Percentiles rank a stretch among this genome's conserved stretches.
Evolutionary conservation across 2,888 invertebrate species (phyloP).

Genomic region (Macaria notata): DNA sequence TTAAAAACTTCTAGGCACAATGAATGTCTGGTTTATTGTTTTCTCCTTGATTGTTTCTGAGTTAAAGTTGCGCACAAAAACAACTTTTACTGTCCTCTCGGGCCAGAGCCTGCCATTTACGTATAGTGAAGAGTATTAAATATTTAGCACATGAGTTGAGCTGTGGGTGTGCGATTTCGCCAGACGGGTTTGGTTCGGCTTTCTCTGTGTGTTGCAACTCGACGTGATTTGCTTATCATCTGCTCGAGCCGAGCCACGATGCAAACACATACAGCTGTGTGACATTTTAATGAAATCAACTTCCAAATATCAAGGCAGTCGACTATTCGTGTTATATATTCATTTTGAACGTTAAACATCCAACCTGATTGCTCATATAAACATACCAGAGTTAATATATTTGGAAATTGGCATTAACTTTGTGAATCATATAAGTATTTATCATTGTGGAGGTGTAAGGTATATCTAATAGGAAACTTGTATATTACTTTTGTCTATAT

Average conservation of each 20-base stretch:
- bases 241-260: slow-evolving; percentile 26
- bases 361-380: slow-evolving; percentile 21
- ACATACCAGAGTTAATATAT: slow-evolving; percentile 25
- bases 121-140: slow-evolving; percentile 51
- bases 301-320: slow-evolving; percentile 73
- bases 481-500: slow-evolving; percentile 47
- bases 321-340: slow-evolving; percentile 52
- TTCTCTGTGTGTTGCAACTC: slow-evolving; percentile 71
- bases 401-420: slow-evolving; percentile 52
- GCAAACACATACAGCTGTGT: slow-evolving; percentile 37
- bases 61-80: slow-evolving; percentile 46
- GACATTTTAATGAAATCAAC: slow-evolving; percentile 62
- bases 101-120: slow-evolving; percentile 44
- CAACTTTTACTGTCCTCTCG: slow-evolving; percentile 65
- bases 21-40: slow-evolving; percentile 22
- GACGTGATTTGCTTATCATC: slow-evolving; percentile 36
- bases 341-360: slow-evolving; percentile 32
- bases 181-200: slow-evolving; percentile 65
- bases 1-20: background rate
- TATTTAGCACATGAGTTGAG: slow-evolving; percentile 69
- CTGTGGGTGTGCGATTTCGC: slow-evolving; percentile 77
- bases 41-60: slow-evolving; percentile 39
- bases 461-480: slow-evolving; percentile 68
- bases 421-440: slow-evolving; percentile 57
- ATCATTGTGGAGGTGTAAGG: slow-evolving; percentile 54